Percentiles rank a stretch among this genome's conserved stretches.
Evolutionary conservation across 2,113 vertebrate genomes (phyloP).

Genomic region (Silurus asotus): DNA sequence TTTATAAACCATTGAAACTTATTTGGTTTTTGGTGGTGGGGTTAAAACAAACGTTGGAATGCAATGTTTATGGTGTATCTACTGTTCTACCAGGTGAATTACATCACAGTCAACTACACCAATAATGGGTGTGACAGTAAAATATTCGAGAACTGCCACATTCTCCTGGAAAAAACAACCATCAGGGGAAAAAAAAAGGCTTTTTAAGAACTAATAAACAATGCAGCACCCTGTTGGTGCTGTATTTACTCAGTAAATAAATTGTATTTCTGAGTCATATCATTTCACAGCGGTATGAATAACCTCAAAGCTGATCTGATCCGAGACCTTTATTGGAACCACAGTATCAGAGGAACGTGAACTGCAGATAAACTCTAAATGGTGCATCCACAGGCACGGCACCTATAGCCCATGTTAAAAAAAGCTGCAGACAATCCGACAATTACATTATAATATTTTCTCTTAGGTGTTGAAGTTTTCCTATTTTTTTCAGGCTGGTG

Average conservation of each 20-base stretch:
- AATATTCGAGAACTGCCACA: background rate
- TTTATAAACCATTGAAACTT: background rate
- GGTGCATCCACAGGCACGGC: background rate
- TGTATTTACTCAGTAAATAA: background rate
- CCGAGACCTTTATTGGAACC: background rate
- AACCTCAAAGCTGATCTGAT: background rate
- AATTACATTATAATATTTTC: background rate
- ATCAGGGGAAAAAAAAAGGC: background rate
- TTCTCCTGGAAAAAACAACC: background rate
- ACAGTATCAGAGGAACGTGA: background rate
- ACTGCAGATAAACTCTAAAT: background rate
- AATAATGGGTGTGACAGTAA: background rate
- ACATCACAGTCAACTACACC: background rate
- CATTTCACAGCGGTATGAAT: background rate
- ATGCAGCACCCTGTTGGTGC: background rate
- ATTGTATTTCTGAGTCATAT: background rate
- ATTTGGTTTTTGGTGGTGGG: background rate
- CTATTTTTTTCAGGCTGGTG: background rate
- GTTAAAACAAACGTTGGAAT: background rate
- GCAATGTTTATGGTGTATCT: background rate
- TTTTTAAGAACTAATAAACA: background rate
- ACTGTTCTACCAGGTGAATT: background rate
- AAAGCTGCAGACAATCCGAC: background rate
- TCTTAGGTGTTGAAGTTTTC: background rate
- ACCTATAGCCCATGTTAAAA: background rate